Percentiles rank a stretch among this genome's conserved stretches.
phyloP scores from a whole-genome alignment of 2,797 vertebrate genomes.

The Microchirus variegatus region DNA sequence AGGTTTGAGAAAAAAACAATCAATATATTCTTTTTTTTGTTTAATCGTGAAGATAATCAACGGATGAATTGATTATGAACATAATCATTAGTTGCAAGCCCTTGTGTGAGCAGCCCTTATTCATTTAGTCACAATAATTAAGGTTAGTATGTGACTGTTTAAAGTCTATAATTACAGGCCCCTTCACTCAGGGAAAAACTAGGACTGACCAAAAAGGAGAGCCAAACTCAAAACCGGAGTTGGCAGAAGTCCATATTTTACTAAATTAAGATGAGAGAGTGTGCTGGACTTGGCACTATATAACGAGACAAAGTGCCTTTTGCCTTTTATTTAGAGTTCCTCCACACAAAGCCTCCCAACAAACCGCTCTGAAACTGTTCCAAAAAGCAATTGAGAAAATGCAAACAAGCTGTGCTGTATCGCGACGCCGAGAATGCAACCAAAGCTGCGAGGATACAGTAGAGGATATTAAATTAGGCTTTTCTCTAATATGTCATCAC shows the following conservation, averaged over 20 bases:
- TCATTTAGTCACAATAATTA: neutral
- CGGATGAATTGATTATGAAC: no score
- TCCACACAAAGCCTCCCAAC: slow-evolving; percentile 25
- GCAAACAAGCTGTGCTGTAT: slow-evolving; percentile 28
- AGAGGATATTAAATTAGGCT: slow-evolving; percentile 10
- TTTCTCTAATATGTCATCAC: slow-evolving; percentile 7
- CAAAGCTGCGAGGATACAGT: slow-evolving; percentile 19
- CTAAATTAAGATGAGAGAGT: slow-evolving; percentile 56
- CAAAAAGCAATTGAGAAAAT: slow-evolving; percentile 37
- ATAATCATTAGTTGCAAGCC: no score
- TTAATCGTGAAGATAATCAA: no score
- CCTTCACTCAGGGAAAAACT: neutral
- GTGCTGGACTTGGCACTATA: slow-evolving; percentile 24
- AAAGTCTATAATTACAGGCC: slow-evolving; percentile 9
- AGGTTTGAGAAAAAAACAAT: no score
- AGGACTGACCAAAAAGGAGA: neutral
- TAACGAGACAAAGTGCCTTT: slow-evolving; percentile 50
- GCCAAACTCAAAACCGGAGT: slow-evolving; percentile 11
- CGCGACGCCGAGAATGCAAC: slow-evolving; percentile 22
- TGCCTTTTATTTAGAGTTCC: slow-evolving; percentile 37
- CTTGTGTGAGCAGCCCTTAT: no score
- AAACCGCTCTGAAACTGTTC: slow-evolving; percentile 39
- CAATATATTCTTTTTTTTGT: no score
- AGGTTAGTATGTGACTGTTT: neutral
- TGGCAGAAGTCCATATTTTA: slow-evolving; percentile 39